These are phyloP conservation scores for Nothura maculosa DNA, from an alignment of 2,797 vertebrate genomes.

Conservation along the genomic window DNA sequence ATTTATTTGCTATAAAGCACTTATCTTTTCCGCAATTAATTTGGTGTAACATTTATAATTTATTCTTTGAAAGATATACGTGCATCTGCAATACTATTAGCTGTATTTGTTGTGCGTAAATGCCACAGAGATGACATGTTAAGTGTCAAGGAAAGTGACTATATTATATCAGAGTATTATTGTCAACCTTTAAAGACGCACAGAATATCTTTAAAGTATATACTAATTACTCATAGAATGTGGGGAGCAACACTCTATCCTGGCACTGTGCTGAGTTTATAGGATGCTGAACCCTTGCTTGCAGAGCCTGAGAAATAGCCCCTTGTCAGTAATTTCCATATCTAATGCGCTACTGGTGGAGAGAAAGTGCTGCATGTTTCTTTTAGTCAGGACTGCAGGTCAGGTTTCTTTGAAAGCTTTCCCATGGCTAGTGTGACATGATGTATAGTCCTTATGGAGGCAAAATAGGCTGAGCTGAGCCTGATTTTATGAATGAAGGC, in stretches of 20 bases:
- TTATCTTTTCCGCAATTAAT: neutral
- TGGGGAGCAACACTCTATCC: fast-evolving
- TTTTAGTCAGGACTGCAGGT: neutral
- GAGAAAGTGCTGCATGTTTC: neutral
- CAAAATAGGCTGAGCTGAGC: neutral
- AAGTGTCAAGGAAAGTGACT: conserved; percentile 20
- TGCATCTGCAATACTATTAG: neutral
- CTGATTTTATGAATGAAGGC: neutral
- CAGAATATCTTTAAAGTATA: neutral
- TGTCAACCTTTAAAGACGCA: neutral
- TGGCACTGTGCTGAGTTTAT: neutral
- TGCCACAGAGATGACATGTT: neutral
- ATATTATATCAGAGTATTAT: conserved; percentile 11
- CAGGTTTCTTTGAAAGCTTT: neutral
- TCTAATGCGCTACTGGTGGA: neutral
- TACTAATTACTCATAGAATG: neutral
- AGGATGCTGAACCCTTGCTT: neutral
- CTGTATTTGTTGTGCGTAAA: conserved; percentile 32
- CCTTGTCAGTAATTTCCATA: neutral
- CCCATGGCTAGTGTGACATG: neutral
- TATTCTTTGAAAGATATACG: conserved; percentile 39
- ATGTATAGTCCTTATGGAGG: neutral
- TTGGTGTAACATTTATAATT: conserved; percentile 22
- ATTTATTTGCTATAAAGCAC: neutral
- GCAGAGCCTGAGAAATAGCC: neutral